phyloP scores from a whole-genome alignment of 2,888 invertebrate species.

The Flabesymbios commensalis region DNA sequence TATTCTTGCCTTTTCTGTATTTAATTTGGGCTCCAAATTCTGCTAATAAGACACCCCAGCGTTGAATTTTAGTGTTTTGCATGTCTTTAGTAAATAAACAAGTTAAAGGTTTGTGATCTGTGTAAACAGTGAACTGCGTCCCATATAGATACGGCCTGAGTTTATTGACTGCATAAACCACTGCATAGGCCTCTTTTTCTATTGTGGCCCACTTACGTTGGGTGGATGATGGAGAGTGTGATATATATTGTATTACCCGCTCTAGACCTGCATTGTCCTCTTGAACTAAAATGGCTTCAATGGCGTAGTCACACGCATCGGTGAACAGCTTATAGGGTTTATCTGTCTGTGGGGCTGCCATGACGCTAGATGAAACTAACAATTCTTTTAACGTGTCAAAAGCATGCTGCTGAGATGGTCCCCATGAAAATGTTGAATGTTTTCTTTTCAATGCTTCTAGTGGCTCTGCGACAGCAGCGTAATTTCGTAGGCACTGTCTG shows the following conservation, averaged over 20 bases:
- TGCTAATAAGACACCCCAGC: conserved; percentile 4
- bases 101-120: conserved; percentile 12
- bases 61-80: conserved; percentile 9
- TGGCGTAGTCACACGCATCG: conserved; percentile 6
- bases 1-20: too few species aligned
- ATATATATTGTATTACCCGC: conserved; percentile 8
- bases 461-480: conserved; percentile 1
- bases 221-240: neutral
- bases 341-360: neutral
- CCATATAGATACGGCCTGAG: conserved; percentile 5
- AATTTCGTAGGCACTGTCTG: conserved; percentile 1
- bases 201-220: conserved; percentile 9
- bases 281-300: conserved; percentile 8
- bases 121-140: conserved; percentile 9
- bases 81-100: conserved; percentile 7
- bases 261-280: conserved; percentile 8
- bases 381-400: conserved; percentile 5
- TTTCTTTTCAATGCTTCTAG: neutral
- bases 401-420: neutral
- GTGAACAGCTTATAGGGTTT: conserved; percentile 9
- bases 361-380: neutral
- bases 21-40: conserved; percentile 11
- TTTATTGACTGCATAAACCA: neutral
- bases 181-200: conserved; percentile 10
- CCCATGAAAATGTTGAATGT: neutral